Conservation (phyloP, 1,140 invertebrate species). For the Microplitis mediator region DNA sequence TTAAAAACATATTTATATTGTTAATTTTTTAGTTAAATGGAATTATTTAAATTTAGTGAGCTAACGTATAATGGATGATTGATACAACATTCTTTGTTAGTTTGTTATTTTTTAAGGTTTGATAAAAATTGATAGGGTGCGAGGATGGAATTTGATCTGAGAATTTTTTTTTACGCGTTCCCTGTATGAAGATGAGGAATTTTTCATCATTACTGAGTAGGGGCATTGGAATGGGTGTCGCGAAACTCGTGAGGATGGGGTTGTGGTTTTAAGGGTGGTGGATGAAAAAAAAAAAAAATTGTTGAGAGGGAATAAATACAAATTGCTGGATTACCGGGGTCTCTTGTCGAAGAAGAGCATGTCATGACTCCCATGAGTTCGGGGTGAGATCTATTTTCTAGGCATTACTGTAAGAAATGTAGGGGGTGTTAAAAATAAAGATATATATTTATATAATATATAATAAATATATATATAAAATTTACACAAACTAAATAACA, state of each 20-base stretch:
- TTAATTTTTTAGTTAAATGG: no score
- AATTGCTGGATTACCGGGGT: slow-evolving; percentile 61
- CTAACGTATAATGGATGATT: no score
- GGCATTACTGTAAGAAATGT: slow-evolving; percentile 7
- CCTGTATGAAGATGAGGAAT: slow-evolving; percentile 49
- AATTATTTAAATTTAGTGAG: no score
- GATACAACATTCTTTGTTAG: no score
- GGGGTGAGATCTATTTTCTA: slow-evolving; percentile 20
- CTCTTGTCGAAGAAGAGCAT: slow-evolving; percentile 26
- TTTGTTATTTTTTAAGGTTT: slow-evolving; percentile 1
- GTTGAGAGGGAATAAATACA: slow-evolving; percentile 60
- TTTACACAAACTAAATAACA: no score
- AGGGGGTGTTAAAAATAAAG: not conserved
- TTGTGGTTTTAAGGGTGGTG: not conserved
- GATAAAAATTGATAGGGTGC: slow-evolving; percentile 23
- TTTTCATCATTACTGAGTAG: slow-evolving; percentile 58
- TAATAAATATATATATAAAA: no score
- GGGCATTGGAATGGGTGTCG: not conserved
- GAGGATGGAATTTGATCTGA: slow-evolving; percentile 24
- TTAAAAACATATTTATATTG: not conserved
- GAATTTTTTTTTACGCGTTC: slow-evolving; percentile 29
- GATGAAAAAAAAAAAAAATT: slow-evolving; percentile 40
- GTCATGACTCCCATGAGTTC: slow-evolving; percentile 24
- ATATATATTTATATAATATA: not conserved
- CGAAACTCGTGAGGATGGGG: not conserved